Conservation (phyloP, 2,888 invertebrate species). For the Invenusta paracnida region DNA sequence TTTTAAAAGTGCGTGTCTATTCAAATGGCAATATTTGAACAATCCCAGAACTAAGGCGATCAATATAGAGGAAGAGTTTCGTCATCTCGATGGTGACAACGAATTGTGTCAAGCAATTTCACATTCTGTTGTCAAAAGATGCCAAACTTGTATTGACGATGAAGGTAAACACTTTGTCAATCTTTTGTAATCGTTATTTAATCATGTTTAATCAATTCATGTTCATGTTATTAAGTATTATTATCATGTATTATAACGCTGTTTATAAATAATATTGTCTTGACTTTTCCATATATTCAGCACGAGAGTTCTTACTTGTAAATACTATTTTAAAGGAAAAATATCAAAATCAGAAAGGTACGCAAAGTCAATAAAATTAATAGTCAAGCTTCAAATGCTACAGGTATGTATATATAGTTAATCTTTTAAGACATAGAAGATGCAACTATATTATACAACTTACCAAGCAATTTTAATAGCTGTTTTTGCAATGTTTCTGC, state of each 20-base stretch:
- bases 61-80: slow-evolving; percentile 25
- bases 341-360: too few relatives aligned
- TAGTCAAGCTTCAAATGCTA: too few relatives aligned
- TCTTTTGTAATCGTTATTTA: slow-evolving; percentile 21
- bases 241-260: slow-evolving; percentile 21
- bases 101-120: slow-evolving; percentile 12
- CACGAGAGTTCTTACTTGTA: too few relatives aligned
- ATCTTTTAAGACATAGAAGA: too few relatives aligned
- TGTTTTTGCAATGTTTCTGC: too few relatives aligned
- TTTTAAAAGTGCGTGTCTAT: neutral
- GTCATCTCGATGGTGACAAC: neutral
- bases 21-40: slow-evolving; percentile 15
- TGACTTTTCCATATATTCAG: neutral
- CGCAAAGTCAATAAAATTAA: too few relatives aligned
- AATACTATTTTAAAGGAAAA: too few relatives aligned
- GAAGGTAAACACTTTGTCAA: neutral
- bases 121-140: slow-evolving; percentile 7
- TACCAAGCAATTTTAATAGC: too few relatives aligned
- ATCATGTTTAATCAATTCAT: slow-evolving; percentile 23
- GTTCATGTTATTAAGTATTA: neutral
- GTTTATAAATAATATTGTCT: slow-evolving; percentile 20
- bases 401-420: too few relatives aligned
- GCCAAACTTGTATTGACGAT: slow-evolving; percentile 26
- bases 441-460: too few relatives aligned
- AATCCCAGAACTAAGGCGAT: slow-evolving; percentile 18